Conservation (phyloP, 35 echinoderm and acorn worm species). For the Stichopus chloronotus region DNA sequence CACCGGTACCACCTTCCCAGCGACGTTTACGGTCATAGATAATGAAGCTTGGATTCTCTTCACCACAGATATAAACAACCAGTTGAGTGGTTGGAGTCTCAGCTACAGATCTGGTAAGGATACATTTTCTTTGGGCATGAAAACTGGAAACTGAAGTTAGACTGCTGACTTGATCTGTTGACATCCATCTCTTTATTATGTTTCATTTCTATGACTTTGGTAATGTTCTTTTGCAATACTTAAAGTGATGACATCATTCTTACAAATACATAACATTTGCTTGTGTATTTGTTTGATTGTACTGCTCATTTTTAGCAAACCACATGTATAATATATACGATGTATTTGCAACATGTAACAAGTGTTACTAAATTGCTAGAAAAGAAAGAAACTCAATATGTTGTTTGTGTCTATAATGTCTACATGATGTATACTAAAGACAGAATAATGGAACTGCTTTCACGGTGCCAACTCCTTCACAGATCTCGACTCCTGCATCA, state of each 20-base stretch:
- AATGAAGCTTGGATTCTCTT: conserved; percentile 82
- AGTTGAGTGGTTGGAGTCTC: conserved; percentile 61
- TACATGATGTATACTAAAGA: too few relatives aligned
- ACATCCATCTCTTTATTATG: background rate
- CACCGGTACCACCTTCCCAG: conserved; percentile 62
- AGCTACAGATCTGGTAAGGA: conserved; percentile 70
- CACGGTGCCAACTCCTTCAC: background rate
- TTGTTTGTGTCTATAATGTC: too few relatives aligned
- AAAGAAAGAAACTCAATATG: too few relatives aligned
- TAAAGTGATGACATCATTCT: too few relatives aligned
- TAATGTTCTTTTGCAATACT: too few relatives aligned
- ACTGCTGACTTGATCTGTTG: conserved; percentile 13
- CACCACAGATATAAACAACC: conserved; percentile 69
- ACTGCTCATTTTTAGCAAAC: too few relatives aligned
- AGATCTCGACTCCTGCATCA: conserved; percentile 63
- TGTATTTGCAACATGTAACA: too few relatives aligned
- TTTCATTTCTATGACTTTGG: background rate
- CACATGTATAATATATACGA: too few relatives aligned
- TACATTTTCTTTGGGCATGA: background rate
- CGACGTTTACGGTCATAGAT: conserved; percentile 45
- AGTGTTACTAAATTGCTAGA: too few relatives aligned
- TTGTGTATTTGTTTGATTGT: too few relatives aligned
- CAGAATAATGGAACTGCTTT: background rate
- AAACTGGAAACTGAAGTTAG: background rate
- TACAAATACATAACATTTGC: too few relatives aligned